Base-by-base conservation (phyloP, 1,140 invertebrate species). In the Teleogryllus occipitalis region DNA sequence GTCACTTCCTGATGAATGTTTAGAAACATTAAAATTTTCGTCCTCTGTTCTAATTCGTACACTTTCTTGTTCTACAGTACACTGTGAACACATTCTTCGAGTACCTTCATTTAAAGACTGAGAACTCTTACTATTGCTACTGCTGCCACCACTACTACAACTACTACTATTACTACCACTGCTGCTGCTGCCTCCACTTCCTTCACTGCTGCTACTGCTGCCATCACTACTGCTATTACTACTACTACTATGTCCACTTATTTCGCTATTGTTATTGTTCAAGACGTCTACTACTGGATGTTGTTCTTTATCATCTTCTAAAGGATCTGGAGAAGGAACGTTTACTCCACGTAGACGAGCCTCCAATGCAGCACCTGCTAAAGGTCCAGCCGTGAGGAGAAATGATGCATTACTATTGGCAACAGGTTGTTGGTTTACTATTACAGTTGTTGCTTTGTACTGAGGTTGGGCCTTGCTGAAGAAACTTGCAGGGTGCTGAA, bases 401-500 rank as follows among this genome's bases (percentile, higher is more conserved):
- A 78, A 5, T 7, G 54, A 78, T 7, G 78, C 15, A 47, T 78
- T 78, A 22, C 73, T 73, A 73, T 78, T 78, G 27, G 78, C 47
- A 77, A 77, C 76, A 77, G 76, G 47, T 48, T 77, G 76, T 48
- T 47, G 76, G 48, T 77, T 77, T 48, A 54, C 76, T 21, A 18
- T 77, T 47, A 48, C 76, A 21, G 76, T 18, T 18, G 27, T 65
- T 12, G 77, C 72, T 73, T 73, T 72, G 49, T 78, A 65, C 72
- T 78, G 77, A 12, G 46, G 72, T 78, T 73, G 77, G 3, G 48
- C n/a, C 49, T 78, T 78, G 54, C 10, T 80, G 46, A 80, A 80
- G 74, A 75, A 75, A 85, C 85, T 82, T 83, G 83, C 82, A 85
- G 82, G 82, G 76, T 83, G 82, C 47, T 82, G 82, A 78, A 84